These are phyloP conservation scores for Gnathonemus longibarbis DNA, from an alignment of 2,113 vertebrate species.

Conservation along the genomic window DNA sequence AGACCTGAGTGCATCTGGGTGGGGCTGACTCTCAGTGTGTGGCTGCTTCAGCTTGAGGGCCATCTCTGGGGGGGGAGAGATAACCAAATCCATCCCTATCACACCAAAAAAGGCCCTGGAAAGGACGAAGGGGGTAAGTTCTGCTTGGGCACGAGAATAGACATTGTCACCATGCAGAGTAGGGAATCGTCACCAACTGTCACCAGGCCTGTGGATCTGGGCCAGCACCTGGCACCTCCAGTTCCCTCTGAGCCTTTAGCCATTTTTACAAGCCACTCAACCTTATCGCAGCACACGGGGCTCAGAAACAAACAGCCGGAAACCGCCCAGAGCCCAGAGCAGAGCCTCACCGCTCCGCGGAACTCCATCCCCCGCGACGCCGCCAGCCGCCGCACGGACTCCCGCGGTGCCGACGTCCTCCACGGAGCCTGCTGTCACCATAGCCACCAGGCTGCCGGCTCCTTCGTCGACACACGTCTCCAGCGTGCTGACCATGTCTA, in stretches of 20 bases:
- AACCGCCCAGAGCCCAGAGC: neutral
- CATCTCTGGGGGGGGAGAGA: slow-evolving; percentile 47
- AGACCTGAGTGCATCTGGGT: slow-evolving; percentile 36
- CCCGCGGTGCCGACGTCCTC: slow-evolving; percentile 50
- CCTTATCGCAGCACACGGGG: neutral
- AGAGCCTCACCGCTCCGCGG: slow-evolving; percentile 60
- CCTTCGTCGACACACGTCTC: slow-evolving; percentile 70
- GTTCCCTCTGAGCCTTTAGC: neutral
- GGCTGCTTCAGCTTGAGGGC: slow-evolving; percentile 77
- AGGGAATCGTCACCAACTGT: neutral
- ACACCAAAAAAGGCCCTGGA: neutral
- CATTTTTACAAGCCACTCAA: neutral
- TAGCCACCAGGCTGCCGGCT: slow-evolving; percentile 40
- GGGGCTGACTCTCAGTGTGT: slow-evolving; percentile 56
- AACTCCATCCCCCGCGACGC: slow-evolving; percentile 45
- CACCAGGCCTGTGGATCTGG: neutral
- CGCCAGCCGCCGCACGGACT: slow-evolving; percentile 37
- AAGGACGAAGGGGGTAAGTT: neutral
- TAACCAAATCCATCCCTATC: neutral
- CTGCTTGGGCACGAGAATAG: neutral
- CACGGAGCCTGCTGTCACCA: slow-evolving; percentile 34
- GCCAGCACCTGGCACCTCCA: neutral
- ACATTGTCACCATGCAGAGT: neutral
- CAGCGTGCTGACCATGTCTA: slow-evolving; percentile 60
- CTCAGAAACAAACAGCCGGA: neutral